Conservation (phyloP, 2,797 vertebrate genomes). For the Pangasius sanitwongsei region DNA sequence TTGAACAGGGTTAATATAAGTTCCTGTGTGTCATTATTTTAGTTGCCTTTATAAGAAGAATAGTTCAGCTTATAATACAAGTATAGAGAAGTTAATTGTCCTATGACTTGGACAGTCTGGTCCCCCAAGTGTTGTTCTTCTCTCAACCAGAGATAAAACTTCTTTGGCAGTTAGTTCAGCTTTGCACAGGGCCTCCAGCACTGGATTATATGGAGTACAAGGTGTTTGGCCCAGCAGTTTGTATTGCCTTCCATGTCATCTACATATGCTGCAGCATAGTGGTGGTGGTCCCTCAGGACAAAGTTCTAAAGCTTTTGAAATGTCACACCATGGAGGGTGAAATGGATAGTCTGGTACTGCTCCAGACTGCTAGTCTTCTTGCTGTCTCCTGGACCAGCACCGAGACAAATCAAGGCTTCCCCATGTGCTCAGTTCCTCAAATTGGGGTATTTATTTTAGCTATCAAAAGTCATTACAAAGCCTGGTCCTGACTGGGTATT, state of each 20-base stretch:
- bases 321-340: not conserved
- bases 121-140: not conserved
- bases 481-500: not conserved
- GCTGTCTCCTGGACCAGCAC: not conserved
- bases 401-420: not conserved
- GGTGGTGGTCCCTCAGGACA: not conserved
- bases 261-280: slow-evolving; percentile 4
- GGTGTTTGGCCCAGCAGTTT: slow-evolving; percentile 18
- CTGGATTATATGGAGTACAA: slow-evolving; percentile 1
- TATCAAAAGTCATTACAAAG: not conserved
- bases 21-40: not conserved
- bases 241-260: not conserved
- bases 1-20: not conserved
- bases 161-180: not conserved
- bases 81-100: not conserved
- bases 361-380: not conserved
- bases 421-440: not conserved
- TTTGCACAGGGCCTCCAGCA: slow-evolving; percentile 12
- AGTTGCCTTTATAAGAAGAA: not conserved
- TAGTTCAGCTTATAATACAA: not conserved
- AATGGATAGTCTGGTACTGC: not conserved
- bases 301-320: slow-evolving; percentile 5
- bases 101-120: not conserved
- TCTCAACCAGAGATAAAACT: slow-evolving; percentile 16
- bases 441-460: not conserved